Evolutionary conservation across 1,140 invertebrate genomes (phyloP).

Genomic region (Drosophila rhopaloa): DNA sequence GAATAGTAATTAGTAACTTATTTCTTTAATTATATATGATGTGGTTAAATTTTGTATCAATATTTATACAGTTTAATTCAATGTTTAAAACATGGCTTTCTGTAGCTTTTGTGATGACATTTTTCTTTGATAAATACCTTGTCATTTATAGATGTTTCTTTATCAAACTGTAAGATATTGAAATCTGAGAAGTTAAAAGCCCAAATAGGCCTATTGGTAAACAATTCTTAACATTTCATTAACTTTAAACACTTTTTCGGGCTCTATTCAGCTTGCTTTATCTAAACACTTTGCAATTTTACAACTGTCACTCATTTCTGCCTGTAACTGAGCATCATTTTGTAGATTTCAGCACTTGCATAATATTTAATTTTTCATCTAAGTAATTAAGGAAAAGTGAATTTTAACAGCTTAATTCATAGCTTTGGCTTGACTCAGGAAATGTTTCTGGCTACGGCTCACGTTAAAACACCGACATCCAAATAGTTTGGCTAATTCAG

Average conservation of each 20-base stretch:
- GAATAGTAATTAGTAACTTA: not conserved
- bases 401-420: not conserved
- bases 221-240: not conserved
- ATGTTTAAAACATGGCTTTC: not conserved
- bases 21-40: too few relatives aligned
- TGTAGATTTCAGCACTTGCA: constrained; percentile 6
- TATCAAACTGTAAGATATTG: not conserved
- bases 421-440: not conserved
- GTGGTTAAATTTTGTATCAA: not conserved
- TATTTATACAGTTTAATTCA: not conserved
- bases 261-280: not conserved
- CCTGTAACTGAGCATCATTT: constrained; percentile 4
- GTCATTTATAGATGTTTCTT: too few relatives aligned
- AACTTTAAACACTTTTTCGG: not conserved
- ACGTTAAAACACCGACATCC: not conserved
- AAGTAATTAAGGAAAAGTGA: not conserved
- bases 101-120: too few relatives aligned
- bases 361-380: not conserved
- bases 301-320: not conserved
- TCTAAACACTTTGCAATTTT: not conserved
- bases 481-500: constrained; percentile 34
- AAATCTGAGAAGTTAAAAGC: not conserved
- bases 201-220: constrained; percentile 3
- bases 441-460: too few relatives aligned
- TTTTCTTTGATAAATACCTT: too few relatives aligned